Percentiles rank a stretch among this genome's conserved stretches.
These are phyloP conservation scores for Penaeus indicus DNA, from an alignment of 1,140 invertebrate genomes.

Conservation along the genomic window DNA sequence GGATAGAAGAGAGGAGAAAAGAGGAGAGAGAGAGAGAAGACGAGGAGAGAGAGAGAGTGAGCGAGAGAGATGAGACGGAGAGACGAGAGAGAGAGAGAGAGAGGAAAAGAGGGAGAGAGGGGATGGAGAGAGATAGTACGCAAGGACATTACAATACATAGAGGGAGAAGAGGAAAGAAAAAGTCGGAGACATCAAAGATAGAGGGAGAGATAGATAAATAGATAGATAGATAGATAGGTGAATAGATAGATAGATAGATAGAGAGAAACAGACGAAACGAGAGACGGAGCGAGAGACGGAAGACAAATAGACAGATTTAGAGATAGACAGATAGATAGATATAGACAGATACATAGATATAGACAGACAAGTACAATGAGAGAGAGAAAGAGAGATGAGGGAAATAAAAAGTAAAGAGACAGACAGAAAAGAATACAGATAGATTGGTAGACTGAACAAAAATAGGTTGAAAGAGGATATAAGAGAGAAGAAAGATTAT, in stretches of 20 bases:
- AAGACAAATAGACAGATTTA: background rate
- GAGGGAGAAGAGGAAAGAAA: slow-evolving; percentile 5
- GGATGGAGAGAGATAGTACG: slow-evolving; percentile 2
- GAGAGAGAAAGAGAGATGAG: background rate
- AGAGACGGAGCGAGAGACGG: too few species aligned
- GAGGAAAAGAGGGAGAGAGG: background rate
- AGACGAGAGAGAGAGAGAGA: background rate
- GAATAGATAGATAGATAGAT: background rate
- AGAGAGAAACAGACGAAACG: background rate
- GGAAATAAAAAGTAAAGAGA: background rate
- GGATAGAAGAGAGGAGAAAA: background rate
- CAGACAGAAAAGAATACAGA: background rate
- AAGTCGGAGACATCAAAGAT: background rate
- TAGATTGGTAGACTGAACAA: background rate
- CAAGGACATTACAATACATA: background rate
- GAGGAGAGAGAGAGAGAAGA: background rate
- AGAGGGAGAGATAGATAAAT: background rate
- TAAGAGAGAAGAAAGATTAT: background rate
- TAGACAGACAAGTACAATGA: background rate
- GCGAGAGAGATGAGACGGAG: too few species aligned
- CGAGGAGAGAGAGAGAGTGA: background rate
- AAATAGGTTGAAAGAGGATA: background rate
- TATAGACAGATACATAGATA: background rate
- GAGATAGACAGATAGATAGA: background rate
- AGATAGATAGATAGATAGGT: background rate